Conservation (phyloP, 2,888 invertebrate genomes). For the Gymnoscelis rufifasciata region DNA sequence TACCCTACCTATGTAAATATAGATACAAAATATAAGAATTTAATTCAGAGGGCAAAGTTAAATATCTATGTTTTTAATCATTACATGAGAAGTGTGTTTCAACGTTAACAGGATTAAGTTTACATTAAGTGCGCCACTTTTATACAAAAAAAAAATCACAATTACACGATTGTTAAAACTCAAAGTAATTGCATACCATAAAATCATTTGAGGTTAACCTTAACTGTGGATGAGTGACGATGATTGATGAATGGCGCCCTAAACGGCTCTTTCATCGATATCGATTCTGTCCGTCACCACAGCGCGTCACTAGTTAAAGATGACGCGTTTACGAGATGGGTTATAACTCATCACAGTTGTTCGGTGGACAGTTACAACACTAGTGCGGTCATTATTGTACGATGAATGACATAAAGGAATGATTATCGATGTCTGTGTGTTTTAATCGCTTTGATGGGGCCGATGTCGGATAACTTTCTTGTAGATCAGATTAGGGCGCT, state of each 20-base stretch:
- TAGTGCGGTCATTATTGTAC: slow-evolving; percentile 34
- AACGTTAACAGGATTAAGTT: too few relatives aligned
- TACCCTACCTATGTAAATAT: too few relatives aligned
- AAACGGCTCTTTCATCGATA: slow-evolving; percentile 13
- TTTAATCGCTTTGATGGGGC: slow-evolving; percentile 32
- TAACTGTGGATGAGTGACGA: slow-evolving; percentile 2
- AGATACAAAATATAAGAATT: too few relatives aligned
- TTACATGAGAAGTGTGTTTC: too few relatives aligned
- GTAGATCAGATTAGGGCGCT: background rate
- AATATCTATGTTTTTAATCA: too few relatives aligned
- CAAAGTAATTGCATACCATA: slow-evolving; percentile 3
- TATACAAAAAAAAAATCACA: too few relatives aligned
- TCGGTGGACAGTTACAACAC: slow-evolving; percentile 57
- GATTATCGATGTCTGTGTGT: slow-evolving; percentile 22
- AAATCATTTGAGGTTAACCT: slow-evolving; percentile 4
- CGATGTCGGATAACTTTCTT: slow-evolving; percentile 17
- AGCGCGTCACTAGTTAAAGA: slow-evolving; percentile 37
- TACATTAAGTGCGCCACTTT: too few relatives aligned
- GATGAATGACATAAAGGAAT: slow-evolving; percentile 25
- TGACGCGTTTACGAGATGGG: slow-evolving; percentile 51
- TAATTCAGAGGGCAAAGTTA: too few relatives aligned
- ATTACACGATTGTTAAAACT: slow-evolving; percentile 1
- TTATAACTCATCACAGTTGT: slow-evolving; percentile 61
- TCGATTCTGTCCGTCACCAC: slow-evolving; percentile 7
- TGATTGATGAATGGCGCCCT: slow-evolving; percentile 2